Evolutionary conservation across 2,888 invertebrate species (phyloP).

Genomic region (Pilophorus perplexus): DNA sequence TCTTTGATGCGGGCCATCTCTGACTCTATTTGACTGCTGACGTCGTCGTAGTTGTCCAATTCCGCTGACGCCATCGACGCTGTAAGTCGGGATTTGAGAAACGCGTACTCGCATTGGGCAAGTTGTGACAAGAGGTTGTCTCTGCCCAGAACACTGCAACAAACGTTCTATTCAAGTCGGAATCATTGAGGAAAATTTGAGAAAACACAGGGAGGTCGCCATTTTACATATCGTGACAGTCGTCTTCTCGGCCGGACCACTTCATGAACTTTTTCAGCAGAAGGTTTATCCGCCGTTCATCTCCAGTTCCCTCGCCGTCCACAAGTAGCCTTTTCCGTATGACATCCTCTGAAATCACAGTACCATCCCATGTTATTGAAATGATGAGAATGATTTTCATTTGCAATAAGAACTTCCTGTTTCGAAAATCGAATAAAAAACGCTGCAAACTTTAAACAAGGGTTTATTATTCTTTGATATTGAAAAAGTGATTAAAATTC

Average conservation of each 20-base stretch:
- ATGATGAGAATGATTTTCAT: too few species aligned
- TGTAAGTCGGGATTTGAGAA: conserved; percentile 75
- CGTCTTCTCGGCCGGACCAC: conserved; percentile 70
- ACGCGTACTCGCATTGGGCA: conserved; percentile 83
- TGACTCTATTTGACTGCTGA: conserved; percentile 72
- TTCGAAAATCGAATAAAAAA: too few species aligned
- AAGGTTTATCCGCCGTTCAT: conserved; percentile 84
- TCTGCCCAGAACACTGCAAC: conserved; percentile 58
- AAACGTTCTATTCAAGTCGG: background rate
- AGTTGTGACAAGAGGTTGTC: conserved; percentile 80
- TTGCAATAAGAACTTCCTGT: too few species aligned
- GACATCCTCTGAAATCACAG: conserved; percentile 88
- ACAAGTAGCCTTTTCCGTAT: conserved; percentile 85
- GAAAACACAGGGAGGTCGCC: too few species aligned
- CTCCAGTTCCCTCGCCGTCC: conserved; percentile 96
- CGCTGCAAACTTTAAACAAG: too few species aligned
- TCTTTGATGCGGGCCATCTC: conserved; percentile 76
- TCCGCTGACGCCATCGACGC: conserved; percentile 82
- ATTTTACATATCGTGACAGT: conserved; percentile 65
- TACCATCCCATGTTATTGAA: too few species aligned
- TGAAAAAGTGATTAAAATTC: too few species aligned
- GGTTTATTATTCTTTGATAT: too few species aligned
- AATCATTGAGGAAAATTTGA: background rate
- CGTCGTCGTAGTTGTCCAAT: conserved; percentile 73
- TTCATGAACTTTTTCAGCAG: conserved; percentile 79